phyloP scores from a whole-genome alignment of 2,797 vertebrate species.

The Alectoris magna region DNA sequence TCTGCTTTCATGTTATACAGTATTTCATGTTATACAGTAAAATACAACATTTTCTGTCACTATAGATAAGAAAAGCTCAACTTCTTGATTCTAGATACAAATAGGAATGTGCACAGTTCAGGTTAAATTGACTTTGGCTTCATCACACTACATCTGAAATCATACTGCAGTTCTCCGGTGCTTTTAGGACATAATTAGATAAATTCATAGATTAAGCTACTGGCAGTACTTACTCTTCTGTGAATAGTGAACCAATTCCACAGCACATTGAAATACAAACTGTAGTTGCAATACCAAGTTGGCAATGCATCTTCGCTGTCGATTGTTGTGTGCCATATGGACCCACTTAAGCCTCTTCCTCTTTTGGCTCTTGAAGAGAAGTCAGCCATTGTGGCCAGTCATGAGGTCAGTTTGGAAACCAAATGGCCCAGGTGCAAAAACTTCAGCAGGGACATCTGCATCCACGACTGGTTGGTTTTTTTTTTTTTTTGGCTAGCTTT shows the following conservation, averaged over 20 bases:
- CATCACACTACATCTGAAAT: slow-evolving; percentile 70
- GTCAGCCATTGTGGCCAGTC: slow-evolving; percentile 69
- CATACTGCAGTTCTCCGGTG: slow-evolving; percentile 50
- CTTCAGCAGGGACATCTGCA: slow-evolving; percentile 75
- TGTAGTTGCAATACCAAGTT: slow-evolving; percentile 67
- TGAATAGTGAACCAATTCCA: slow-evolving; percentile 73
- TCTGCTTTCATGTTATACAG: background rate
- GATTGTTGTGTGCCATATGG: slow-evolving; percentile 77
- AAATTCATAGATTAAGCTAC: slow-evolving; percentile 76
- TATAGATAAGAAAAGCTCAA: background rate
- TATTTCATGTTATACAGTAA: background rate
- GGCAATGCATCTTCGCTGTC: slow-evolving; percentile 59
- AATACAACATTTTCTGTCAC: background rate
- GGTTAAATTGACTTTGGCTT: slow-evolving; percentile 76
- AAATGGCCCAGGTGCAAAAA: slow-evolving; percentile 71
- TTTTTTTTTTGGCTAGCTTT: slow-evolving; percentile 20
- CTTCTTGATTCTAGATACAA: slow-evolving; percentile 45
- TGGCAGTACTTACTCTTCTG: slow-evolving; percentile 72
- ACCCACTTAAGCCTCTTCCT: slow-evolving; percentile 76
- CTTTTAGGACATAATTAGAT: slow-evolving; percentile 77
- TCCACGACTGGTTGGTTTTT: background rate
- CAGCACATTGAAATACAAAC: slow-evolving; percentile 71
- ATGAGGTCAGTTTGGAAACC: slow-evolving; percentile 75
- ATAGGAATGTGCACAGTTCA: slow-evolving; percentile 47
- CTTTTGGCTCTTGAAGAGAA: slow-evolving; percentile 67